phyloP scores from a whole-genome alignment of 2,113 vertebrate species.

The Gasterosteus nipponicus region DNA sequence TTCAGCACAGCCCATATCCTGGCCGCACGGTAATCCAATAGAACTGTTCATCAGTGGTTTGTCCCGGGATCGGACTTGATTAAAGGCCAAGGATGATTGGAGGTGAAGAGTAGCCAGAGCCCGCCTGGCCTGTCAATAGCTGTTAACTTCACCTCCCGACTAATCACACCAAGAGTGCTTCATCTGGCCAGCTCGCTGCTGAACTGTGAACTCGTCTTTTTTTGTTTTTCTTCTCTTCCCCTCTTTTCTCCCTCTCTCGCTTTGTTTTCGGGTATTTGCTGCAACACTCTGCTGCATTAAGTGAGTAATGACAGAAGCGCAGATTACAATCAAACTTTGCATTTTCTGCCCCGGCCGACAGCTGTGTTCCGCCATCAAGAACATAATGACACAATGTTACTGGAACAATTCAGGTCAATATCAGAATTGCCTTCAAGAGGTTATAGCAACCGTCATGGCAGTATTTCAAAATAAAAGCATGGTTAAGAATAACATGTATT shows the following conservation, averaged over 20 bases:
- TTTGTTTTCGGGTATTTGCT: constrained; percentile 26
- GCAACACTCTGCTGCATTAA: constrained; percentile 55
- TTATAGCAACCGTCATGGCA: constrained; percentile 21
- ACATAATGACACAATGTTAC: constrained; percentile 45
- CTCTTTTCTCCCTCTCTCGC: constrained; percentile 32
- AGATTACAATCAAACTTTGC: constrained; percentile 68
- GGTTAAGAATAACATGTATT: background rate
- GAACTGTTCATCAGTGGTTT: constrained; percentile 67
- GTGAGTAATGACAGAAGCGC: constrained; percentile 64
- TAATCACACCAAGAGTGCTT: constrained; percentile 57
- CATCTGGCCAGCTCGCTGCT: constrained; percentile 38
- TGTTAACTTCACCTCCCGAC: constrained; percentile 69
- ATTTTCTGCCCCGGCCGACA: constrained; percentile 57
- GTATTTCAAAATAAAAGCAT: background rate
- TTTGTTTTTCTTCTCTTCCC: constrained; percentile 2
- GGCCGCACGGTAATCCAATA: constrained; percentile 76
- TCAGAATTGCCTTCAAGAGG: constrained; percentile 40
- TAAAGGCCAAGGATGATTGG: constrained; percentile 82
- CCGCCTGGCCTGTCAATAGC: constrained; percentile 77
- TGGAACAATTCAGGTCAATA: constrained; percentile 33
- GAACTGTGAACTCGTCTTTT: constrained; percentile 7
- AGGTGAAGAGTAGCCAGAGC: constrained; percentile 74
- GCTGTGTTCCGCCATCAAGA: constrained; percentile 64
- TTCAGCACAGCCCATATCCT: constrained; percentile 46
- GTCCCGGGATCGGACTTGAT: constrained; percentile 74